Base-by-base conservation (phyloP, 2,888 invertebrate species). In the Perizoma affinitatum region DNA sequence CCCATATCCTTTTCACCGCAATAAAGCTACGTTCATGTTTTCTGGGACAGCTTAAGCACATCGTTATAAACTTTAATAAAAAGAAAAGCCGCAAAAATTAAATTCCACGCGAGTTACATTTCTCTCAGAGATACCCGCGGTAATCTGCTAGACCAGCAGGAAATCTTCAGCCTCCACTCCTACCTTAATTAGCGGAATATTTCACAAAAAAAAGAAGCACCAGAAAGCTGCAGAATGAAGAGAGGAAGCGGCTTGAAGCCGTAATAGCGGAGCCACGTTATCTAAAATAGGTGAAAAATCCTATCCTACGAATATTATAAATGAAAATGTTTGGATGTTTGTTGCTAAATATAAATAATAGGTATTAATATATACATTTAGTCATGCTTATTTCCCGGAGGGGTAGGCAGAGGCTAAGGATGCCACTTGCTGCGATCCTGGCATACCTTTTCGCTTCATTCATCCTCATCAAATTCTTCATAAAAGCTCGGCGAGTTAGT, bases 111-210 rank as follows among this genome's bases (percentile, higher is more conserved):
- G 76, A 82, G 81, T 78, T 75, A 85, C 78, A 84, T 86, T 88
- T 86, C 87, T 81, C 82, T 82, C 78, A 63, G 82, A 83, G 85
- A 84, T 83, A 83, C 83, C 79, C 82, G 71, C 72, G 78, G 85
- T 88, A 88, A 87, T 87, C 88, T 88, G 84, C 87, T 84, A 78
- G 82, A 83, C 78, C 82, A 86, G 86, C 85, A 87, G 87, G 86
- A 88, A 88, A 87, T 88, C 87, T 87, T 86, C 84, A 84, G 87
- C 79, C 86, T 81, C 84, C 86, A 85, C 86, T 88, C 82, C 80
- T 87, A 87, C 84, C 87, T 88, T 90, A 89, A 90, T 88, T 88
- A 88, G 88, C 86, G 82, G 86, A 88, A 88, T 88, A 87, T 88
- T 87, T 87, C n/a, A n/a, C n/a, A 86, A 76, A 86, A 86, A 86